phyloP scores from a whole-genome alignment of 1,140 invertebrate genomes.

The Delia radicum region DNA sequence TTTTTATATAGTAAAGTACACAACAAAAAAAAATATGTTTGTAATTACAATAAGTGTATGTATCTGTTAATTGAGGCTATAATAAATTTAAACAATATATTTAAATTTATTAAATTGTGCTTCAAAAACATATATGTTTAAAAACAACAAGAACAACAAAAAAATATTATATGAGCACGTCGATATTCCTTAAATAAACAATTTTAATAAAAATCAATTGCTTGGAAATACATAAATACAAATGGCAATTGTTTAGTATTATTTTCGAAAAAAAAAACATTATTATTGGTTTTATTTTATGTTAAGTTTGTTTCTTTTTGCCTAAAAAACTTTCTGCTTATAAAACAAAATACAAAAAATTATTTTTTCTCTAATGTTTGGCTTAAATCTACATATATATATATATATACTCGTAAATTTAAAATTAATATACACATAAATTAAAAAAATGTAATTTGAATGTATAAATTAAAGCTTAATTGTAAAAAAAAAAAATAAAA shows the following conservation, averaged over 20 bases:
- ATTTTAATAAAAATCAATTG: constrained; percentile 24
- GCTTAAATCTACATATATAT: too few relatives aligned
- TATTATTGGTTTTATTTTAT: constrained; percentile 6
- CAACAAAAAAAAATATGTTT: constrained; percentile 22
- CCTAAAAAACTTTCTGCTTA: neutral
- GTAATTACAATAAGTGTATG: constrained; percentile 24
- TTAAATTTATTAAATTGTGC: constrained; percentile 4
- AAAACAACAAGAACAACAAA: constrained; percentile 19
- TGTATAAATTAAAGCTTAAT: constrained; percentile 1
- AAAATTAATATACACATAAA: too few relatives aligned
- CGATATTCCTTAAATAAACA: constrained; percentile 31
- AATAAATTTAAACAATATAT: neutral
- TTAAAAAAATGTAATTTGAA: neutral
- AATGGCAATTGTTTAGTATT: constrained; percentile 22
- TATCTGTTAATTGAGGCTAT: constrained; percentile 24
- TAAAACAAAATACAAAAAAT: neutral
- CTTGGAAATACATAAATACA: constrained; percentile 13
- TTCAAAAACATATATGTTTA: neutral
- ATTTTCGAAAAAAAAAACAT: constrained; percentile 1
- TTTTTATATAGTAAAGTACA: constrained; percentile 22
- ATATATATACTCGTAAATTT: too few relatives aligned
- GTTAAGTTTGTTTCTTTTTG: neutral
- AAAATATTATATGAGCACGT: constrained; percentile 28
- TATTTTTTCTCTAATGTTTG: constrained; percentile 20
- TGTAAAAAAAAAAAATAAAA: too few relatives aligned